These are phyloP conservation scores for Dryobota labecula DNA, from an alignment of 2,888 invertebrate genomes.

Conservation along the genomic window DNA sequence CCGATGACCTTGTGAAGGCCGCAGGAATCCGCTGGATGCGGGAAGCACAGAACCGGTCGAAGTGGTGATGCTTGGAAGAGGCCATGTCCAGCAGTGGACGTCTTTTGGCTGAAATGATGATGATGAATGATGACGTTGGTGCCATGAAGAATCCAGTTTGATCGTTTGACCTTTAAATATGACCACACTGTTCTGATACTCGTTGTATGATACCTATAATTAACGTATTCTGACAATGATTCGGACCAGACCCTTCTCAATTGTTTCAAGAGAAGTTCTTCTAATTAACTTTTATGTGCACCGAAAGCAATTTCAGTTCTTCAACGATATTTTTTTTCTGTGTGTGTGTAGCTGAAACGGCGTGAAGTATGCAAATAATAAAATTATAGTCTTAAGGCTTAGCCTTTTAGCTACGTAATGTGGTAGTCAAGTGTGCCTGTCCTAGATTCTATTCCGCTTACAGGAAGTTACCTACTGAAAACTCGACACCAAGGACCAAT, in stretches of 20 bases:
- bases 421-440: constrained; percentile 85
- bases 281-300: too few relatives aligned
- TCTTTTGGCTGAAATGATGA: too few relatives aligned
- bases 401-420: constrained; percentile 82
- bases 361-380: constrained; percentile 27
- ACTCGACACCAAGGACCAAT: constrained; percentile 12
- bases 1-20: too few relatives aligned
- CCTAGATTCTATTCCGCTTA: constrained; percentile 68
- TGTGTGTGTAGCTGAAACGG: constrained; percentile 6
- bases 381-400: constrained; percentile 68
- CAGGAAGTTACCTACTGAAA: constrained; percentile 14
- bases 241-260: neutral
- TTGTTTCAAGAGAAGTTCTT: neutral
- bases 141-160: too few relatives aligned
- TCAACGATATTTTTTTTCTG: neutral
- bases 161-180: too few relatives aligned
- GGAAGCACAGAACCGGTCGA: too few relatives aligned
- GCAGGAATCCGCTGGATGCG: too few relatives aligned
- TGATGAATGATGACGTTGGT: too few relatives aligned
- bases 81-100: too few relatives aligned
- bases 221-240: neutral
- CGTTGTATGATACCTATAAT: too few relatives aligned
- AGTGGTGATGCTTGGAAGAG: too few relatives aligned
- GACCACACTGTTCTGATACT: too few relatives aligned
- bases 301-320: neutral